Evolutionary conservation across 2,113 vertebrate species (phyloP), one percentile per base, ranked within the genome.

Genomic region (Bettongia penicillata): DNA sequence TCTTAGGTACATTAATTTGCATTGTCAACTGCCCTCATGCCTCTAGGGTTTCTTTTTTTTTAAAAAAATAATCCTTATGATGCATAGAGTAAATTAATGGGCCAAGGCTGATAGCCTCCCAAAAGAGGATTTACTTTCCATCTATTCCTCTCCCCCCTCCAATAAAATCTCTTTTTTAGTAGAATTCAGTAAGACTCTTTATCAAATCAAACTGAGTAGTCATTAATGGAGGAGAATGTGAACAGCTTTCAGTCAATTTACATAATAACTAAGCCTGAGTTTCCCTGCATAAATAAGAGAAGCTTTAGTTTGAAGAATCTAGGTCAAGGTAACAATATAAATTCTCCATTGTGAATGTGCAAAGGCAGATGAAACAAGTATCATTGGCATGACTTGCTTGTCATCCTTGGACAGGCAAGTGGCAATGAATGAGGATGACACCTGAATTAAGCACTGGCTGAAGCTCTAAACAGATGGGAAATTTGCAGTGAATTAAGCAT

Each of bases 401-500:
- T 96, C 48, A 93, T 91, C n/a, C 49, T 43, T 48, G 24, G 16
- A 25, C 77, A 92, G 93, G 90, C 77, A 89, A 90, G 49, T 23
- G 89, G 49, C 52, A 92, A 84, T 31, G 37, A 51, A 53, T 93
- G 55, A 77, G 50, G 31, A 7, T 1, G 48, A 49, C 49, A 84
- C 91, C 90, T 37, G 37, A 37, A 84, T 8, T 23, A 47, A 28
- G 26, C n/a, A 24, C 90, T 2, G 3, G 53, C 28, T 10, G 49
- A 51, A 48, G 47, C 90, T 48, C 91, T 94, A 93, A 96, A 22
- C 5, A 4, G 94, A 94, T 93, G 61, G 3, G 93, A 52, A 96
- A 93, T 96, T 96, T 97, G 91, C 22, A 94, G 68, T 57, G 77
- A 89, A 91, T 97, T 92, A 97, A 77, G 93, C 94, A 90, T 93